Evolutionary conservation across 2,797 vertebrate species (phyloP), one percentile per base, ranked within the genome.

Genomic region (Knipowitschia caucasica): DNA sequence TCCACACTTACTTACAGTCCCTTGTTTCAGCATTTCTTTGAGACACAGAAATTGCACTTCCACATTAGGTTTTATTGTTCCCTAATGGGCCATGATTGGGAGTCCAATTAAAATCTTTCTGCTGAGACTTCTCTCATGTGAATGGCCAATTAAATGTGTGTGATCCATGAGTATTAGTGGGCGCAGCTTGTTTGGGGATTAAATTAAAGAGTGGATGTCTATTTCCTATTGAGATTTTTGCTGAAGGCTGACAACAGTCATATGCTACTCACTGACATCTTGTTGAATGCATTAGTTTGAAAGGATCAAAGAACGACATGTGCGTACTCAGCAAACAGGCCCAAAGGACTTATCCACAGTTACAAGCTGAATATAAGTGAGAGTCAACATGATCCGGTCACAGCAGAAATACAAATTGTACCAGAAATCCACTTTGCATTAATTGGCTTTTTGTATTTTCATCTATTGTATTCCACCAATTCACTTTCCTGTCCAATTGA

Each of bases 121-220:
- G 66, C 67, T 47, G 7, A 59, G 62, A 50, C 53, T 43, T 67
- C 61, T 65, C 53, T 62, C 40, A 61, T 29, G 69, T 56, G 53
- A 72, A 69, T 64, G 36, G 34, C 42, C 47, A 61, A 63, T 82
- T 78, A 61, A 63, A 66, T 66, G 46, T 56, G 33, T 50, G 10
- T 50, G 59, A 76, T 74, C 64, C 69, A 69, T 47, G 27, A 71
- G 74, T 61, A 81, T 73, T 62, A 31, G 33, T 64, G 71, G 60
- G 71, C 71, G 31, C 50, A 53, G 33, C 56, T 62, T 62, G 71
- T 65, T 69, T n/a, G n/a, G 60, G 50, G 71, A 45, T 55, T 51
- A 64, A 82, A 59, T 69, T 11, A 69, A 76, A 67, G 39, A 58
- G 59, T 72, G 65, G 49, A 59, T 68, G 53, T 57, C 71, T 18